These are phyloP conservation scores for Trissolcus japonicus DNA, from an alignment of 2,888 invertebrate species.

Conservation along the genomic window DNA sequence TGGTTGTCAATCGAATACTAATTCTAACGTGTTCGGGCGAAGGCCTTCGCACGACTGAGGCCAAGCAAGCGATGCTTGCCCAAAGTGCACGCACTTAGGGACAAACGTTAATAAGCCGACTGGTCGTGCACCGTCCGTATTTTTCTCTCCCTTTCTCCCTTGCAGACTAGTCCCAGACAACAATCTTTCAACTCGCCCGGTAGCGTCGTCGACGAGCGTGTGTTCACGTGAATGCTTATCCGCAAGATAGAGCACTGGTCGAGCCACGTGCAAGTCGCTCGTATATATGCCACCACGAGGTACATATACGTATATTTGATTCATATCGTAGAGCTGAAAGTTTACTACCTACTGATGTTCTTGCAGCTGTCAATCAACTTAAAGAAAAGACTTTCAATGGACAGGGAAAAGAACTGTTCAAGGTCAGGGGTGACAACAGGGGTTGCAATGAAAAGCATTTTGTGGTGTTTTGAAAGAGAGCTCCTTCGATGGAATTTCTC, in stretches of 20 bases:
- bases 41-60: slow-evolving; percentile 49
- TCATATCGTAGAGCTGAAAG: not conserved
- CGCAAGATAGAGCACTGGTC: slow-evolving; percentile 36
- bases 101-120: slow-evolving; percentile 5
- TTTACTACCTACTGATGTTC: not conserved
- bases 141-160: slow-evolving; percentile 15
- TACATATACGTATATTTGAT: slow-evolving; percentile 11
- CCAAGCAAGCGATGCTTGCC: slow-evolving; percentile 33
- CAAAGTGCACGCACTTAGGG: slow-evolving; percentile 28
- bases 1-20: slow-evolving; percentile 37
- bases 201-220: not conserved
- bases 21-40: slow-evolving; percentile 38
- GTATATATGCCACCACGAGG: not conserved
- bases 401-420: not conserved
- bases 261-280: slow-evolving; percentile 22
- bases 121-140: not conserved
- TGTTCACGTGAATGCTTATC: slow-evolving; percentile 39
- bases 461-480: too few relatives aligned
- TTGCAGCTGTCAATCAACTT: not conserved
- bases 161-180: slow-evolving; percentile 19
- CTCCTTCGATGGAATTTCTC: too few relatives aligned
- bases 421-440: not conserved
- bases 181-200: slow-evolving; percentile 8
- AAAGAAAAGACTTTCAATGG: not conserved
- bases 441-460: too few relatives aligned